A percentile compares a stretch with the other conserved stretches of the same genome.
Evolutionary conservation across 2,888 invertebrate species (phyloP).

Genomic region (Allygus modestus): DNA sequence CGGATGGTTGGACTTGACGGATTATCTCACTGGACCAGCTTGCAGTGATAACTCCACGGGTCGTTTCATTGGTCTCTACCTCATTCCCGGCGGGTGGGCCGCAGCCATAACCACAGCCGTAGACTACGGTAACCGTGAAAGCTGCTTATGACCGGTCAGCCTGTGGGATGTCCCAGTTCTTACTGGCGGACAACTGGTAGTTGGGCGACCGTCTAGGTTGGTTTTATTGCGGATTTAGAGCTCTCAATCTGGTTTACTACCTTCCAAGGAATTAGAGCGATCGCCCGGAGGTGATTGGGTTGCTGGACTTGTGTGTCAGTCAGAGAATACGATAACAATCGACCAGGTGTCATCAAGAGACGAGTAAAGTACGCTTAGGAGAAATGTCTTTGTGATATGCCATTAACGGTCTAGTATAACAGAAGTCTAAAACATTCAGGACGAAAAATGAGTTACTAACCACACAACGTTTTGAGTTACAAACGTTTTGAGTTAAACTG

Average conservation of each 20-base stretch:
- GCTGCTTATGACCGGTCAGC: neutral
- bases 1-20: neutral
- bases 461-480: no score
- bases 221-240: conserved; percentile 21
- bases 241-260: conserved; percentile 24
- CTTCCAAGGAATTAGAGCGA: neutral
- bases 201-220: neutral
- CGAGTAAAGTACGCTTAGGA: no score
- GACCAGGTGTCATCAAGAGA: no score
- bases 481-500: no score
- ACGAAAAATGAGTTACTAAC: no score
- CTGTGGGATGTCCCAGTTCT: neutral
- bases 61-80: neutral
- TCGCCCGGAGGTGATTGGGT: neutral
- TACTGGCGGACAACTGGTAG: neutral
- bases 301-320: neutral
- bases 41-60: neutral
- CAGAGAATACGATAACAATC: no score
- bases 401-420: no score
- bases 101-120: neutral
- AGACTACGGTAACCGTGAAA: neutral
- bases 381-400: no score
- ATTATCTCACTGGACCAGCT: neutral
- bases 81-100: neutral
- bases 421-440: no score